A percentile compares a stretch with the other conserved stretches of the same genome.
Conservation (phyloP, 1,140 invertebrate genomes). For the Lepidurus apus region DNA sequence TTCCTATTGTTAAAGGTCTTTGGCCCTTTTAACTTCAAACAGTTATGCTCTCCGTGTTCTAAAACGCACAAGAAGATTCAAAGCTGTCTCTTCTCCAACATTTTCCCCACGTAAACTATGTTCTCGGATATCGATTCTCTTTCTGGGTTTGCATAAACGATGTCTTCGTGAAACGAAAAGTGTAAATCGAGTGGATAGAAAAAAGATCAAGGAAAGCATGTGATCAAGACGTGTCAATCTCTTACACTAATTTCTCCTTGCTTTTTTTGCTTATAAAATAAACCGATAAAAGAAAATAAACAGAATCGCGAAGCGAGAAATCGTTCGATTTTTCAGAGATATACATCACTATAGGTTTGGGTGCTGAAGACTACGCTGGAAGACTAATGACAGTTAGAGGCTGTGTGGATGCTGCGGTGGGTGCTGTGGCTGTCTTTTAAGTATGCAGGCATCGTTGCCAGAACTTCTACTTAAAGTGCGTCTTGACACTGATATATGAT, state of each 20-base stretch:
- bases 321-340: background rate
- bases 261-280: background rate
- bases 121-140: no score
- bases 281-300: background rate
- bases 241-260: background rate
- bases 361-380: background rate
- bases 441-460: constrained; percentile 20
- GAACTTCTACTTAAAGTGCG: constrained; percentile 21
- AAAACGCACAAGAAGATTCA: background rate
- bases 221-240: background rate
- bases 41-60: background rate
- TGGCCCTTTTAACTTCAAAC: background rate
- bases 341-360: background rate
- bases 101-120: no score
- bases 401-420: background rate
- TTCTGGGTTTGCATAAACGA: no score
- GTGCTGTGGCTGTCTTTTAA: constrained; percentile 14
- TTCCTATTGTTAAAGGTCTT: background rate
- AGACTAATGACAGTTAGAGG: constrained; percentile 8
- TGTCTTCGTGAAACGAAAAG: background rate
- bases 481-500: constrained; percentile 14
- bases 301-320: background rate
- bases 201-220: background rate
- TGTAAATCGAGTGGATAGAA: background rate
- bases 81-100: no score